A percentile compares a stretch with the other conserved stretches of the same genome.
Conservation (phyloP, 2,113 vertebrate species). For the Neodon shergylaensis region DNA sequence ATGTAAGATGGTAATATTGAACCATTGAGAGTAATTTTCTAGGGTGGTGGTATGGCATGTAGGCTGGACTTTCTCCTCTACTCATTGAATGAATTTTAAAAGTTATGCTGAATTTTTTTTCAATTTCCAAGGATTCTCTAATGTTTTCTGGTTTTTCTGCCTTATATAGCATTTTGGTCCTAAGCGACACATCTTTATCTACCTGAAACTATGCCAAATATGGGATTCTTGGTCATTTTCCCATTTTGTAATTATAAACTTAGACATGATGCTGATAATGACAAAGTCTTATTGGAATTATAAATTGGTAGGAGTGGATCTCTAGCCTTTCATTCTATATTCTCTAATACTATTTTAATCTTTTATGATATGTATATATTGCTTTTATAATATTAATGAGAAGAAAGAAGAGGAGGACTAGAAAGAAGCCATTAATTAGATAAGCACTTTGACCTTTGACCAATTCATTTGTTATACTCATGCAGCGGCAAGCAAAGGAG, state of each 20-base stretch:
- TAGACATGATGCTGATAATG: neutral
- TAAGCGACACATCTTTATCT: neutral
- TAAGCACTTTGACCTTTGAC: slow-evolving; percentile 59
- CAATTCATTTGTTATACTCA: slow-evolving; percentile 28
- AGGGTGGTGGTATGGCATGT: neutral
- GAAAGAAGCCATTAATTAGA: slow-evolving; percentile 59
- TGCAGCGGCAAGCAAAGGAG: neutral
- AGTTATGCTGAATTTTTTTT: neutral
- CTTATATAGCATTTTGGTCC: neutral
- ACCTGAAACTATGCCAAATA: neutral
- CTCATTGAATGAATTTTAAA: neutral
- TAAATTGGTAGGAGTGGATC: neutral
- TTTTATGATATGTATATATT: slow-evolving; percentile 51
- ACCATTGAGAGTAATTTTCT: neutral
- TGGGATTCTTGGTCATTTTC: neutral
- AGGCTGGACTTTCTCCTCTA: neutral
- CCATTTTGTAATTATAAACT: slow-evolving; percentile 48
- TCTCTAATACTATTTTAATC: slow-evolving; percentile 44
- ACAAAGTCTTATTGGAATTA: slow-evolving; percentile 21
- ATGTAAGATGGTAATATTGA: neutral
- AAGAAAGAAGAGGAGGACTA: neutral
- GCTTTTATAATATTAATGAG: slow-evolving; percentile 56
- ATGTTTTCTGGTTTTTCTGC: slow-evolving; percentile 42
- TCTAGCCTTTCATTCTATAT: slow-evolving; percentile 60
- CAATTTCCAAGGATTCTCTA: neutral